These are phyloP conservation scores for Gymnorhina tibicen DNA, from an alignment of 2,113 vertebrate species.

Conservation along the genomic window DNA sequence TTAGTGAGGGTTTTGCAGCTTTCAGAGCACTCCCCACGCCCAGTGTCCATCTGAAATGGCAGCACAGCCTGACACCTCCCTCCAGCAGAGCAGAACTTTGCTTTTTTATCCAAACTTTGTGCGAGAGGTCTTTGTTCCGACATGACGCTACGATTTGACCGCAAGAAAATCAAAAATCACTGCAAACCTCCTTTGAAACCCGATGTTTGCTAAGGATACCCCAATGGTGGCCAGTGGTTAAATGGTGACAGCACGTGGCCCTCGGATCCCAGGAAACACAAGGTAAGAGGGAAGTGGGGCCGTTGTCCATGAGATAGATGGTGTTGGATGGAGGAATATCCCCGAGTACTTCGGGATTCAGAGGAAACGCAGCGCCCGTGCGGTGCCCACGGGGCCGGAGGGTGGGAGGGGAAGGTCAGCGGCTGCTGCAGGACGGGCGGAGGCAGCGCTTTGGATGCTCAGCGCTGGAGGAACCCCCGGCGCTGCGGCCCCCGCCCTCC, in stretches of 20 bases:
- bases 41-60: background rate
- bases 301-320: accelerated
- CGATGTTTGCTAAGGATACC: background rate
- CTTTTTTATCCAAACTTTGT: background rate
- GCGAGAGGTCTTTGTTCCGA: background rate
- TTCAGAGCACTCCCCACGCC: background rate
- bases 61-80: background rate
- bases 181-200: background rate
- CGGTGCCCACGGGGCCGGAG: accelerated
- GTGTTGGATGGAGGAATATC: accelerated
- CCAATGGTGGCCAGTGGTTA: accelerated
- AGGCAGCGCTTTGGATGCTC: background rate
- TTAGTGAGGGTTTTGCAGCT: background rate
- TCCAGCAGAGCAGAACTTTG: background rate
- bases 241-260: background rate
- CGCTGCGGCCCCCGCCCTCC: background rate
- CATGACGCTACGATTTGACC: accelerated
- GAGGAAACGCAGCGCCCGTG: accelerated
- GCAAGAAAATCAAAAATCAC: background rate
- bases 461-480: background rate
- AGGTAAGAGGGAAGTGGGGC: accelerated
- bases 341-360: accelerated
- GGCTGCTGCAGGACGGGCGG: background rate
- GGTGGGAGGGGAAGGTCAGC: background rate
- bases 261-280: background rate